Conservation (phyloP, 2,888 invertebrate genomes). For the Stenodema calcarata region DNA sequence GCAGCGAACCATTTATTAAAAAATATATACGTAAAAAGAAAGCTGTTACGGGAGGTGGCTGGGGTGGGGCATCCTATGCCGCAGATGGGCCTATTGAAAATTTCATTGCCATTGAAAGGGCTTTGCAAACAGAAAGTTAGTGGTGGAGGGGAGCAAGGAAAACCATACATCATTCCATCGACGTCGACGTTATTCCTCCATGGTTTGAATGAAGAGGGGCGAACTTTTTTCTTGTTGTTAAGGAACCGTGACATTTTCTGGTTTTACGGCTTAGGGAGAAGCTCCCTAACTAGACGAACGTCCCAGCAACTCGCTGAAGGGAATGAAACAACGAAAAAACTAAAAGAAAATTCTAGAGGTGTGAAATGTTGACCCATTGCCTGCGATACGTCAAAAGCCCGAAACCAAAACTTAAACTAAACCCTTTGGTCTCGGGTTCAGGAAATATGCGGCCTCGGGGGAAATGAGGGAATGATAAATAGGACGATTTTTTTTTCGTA, state of each 20-base stretch:
- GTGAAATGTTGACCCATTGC: background rate
- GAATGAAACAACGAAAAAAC: background rate
- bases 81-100: slow-evolving; percentile 24
- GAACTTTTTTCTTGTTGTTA: background rate
- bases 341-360: background rate
- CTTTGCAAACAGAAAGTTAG: background rate
- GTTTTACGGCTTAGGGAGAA: background rate
- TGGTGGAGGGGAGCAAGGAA: background rate
- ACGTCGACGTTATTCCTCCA: background rate
- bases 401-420: background rate
- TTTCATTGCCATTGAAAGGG: slow-evolving; percentile 2
- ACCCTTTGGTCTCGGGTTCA: background rate
- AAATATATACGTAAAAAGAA: background rate
- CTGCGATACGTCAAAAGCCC: background rate
- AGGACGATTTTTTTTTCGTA: background rate
- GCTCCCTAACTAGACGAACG: background rate
- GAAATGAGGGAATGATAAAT: background rate
- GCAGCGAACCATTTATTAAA: background rate
- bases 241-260: background rate
- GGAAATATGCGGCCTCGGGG: background rate
- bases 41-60: background rate
- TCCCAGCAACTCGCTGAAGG: background rate
- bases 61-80: background rate
- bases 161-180: background rate
- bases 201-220: background rate